Evolutionary conservation across 2,888 invertebrate genomes (phyloP).

Genomic region (Cyclophora punctaria): DNA sequence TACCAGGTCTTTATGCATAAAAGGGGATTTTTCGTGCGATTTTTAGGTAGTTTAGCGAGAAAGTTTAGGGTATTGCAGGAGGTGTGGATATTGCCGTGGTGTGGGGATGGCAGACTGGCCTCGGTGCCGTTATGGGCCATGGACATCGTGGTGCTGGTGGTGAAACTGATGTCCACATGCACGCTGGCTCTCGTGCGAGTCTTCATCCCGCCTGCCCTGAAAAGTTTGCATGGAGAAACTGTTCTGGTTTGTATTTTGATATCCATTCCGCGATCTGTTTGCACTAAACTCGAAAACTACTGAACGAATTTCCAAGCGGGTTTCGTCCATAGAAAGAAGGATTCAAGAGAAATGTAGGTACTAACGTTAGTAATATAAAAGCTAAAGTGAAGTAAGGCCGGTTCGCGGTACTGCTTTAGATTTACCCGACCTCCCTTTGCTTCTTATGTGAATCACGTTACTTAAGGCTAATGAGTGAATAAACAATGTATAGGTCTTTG

Average conservation of each 20-base stretch:
- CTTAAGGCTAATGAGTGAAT: too few relatives aligned
- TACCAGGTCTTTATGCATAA: constrained; percentile 40
- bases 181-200: constrained; percentile 39
- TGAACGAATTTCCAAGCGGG: too few relatives aligned
- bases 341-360: too few relatives aligned
- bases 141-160: constrained; percentile 50
- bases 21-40: constrained; percentile 50
- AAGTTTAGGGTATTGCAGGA: constrained; percentile 59
- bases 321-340: too few relatives aligned
- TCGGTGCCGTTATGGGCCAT: constrained; percentile 54
- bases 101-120: constrained; percentile 52
- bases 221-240: constrained; percentile 62
- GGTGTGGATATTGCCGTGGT: constrained; percentile 63
- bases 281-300: background rate
- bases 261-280: too few relatives aligned
- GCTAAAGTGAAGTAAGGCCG: too few relatives aligned
- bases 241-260: constrained; percentile 39
- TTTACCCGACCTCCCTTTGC: too few relatives aligned
- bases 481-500: too few relatives aligned
- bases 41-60: constrained; percentile 46
- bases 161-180: constrained; percentile 55
- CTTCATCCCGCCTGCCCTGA: constrained; percentile 53
- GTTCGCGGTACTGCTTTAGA: too few relatives aligned
- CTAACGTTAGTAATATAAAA: too few relatives aligned
- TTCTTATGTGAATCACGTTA: too few relatives aligned